phyloP scores from a whole-genome alignment of 2,113 vertebrate genomes.

The Neofelis nebulosa region DNA sequence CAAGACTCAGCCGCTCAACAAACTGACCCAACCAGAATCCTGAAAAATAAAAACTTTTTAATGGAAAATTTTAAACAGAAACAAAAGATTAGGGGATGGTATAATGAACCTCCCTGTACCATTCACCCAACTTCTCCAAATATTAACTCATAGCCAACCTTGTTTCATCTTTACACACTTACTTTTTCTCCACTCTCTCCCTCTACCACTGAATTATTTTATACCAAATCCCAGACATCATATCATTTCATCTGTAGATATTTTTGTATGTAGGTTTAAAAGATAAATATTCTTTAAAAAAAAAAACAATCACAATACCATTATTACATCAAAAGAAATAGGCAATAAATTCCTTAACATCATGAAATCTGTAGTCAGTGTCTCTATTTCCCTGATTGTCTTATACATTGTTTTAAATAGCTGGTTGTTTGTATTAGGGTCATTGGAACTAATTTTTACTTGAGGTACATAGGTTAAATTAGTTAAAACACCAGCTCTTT shows the following conservation, averaged over 20 bases:
- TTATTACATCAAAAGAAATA: not conserved
- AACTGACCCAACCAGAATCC: too few relatives aligned
- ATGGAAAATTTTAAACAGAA: not conserved
- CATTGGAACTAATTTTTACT: not conserved
- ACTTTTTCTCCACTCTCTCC: not conserved
- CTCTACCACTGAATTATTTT: not conserved
- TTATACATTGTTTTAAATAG: not conserved
- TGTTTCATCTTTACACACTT: not conserved
- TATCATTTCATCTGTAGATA: constrained; percentile 18
- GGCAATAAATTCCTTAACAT: not conserved
- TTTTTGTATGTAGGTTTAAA: not conserved
- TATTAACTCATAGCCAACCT: not conserved
- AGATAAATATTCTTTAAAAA: not conserved
- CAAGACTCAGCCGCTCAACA: too few relatives aligned
- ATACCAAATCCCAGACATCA: not conserved
- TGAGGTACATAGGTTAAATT: not conserved
- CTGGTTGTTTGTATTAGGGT: not conserved
- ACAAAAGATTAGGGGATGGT: not conserved
- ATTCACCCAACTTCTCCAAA: not conserved
- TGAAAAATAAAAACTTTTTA: not conserved
- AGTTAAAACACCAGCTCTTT: not conserved
- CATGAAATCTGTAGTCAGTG: not conserved
- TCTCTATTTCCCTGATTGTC: not conserved
- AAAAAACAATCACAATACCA: not conserved
- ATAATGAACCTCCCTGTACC: not conserved